phyloP scores from a whole-genome alignment of 2,888 invertebrate species.

The Hydropsyche betteni region DNA sequence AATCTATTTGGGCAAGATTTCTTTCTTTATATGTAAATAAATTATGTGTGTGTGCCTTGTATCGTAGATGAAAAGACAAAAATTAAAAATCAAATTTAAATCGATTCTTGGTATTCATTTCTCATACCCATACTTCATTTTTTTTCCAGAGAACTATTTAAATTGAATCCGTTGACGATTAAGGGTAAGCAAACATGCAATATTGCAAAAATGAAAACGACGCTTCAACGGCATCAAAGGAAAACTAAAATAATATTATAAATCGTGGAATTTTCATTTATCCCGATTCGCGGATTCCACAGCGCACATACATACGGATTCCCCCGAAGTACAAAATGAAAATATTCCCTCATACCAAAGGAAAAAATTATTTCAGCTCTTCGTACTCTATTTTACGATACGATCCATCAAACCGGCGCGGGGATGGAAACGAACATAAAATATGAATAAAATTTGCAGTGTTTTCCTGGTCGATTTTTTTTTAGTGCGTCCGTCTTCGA shows the following conservation, averaged over 20 bases:
- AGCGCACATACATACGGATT: not conserved
- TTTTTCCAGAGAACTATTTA: too few relatives aligned
- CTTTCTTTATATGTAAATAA: conserved; percentile 51
- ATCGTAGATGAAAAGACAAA: conserved; percentile 72
- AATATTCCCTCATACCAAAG: conserved; percentile 36
- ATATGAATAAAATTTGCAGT: conserved; percentile 46
- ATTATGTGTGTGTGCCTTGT: conserved; percentile 75
- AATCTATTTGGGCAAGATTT: conserved; percentile 48
- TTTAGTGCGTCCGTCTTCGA: conserved; percentile 1
- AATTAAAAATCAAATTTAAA: conserved; percentile 63
- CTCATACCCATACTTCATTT: conserved; percentile 46
- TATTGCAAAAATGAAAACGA: conserved; percentile 42
- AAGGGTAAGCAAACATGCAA: conserved; percentile 47
- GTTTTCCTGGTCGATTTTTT: conserved; percentile 19
- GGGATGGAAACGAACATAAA: conserved; percentile 40
- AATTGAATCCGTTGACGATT: conserved; percentile 52
- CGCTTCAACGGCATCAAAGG: conserved; percentile 44
- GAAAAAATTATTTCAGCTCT: conserved; percentile 16
- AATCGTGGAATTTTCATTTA: conserved; percentile 50
- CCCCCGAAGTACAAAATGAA: conserved; percentile 43
- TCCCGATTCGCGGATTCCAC: conserved; percentile 48
- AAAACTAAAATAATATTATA: conserved; percentile 47
- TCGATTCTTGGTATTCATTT: conserved; percentile 54
- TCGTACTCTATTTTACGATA: conserved; percentile 33
- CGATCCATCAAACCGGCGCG: conserved; percentile 41